These are phyloP conservation scores for Stigmatopora argus DNA, from an alignment of 2,113 vertebrate species.

Conservation along the genomic window DNA sequence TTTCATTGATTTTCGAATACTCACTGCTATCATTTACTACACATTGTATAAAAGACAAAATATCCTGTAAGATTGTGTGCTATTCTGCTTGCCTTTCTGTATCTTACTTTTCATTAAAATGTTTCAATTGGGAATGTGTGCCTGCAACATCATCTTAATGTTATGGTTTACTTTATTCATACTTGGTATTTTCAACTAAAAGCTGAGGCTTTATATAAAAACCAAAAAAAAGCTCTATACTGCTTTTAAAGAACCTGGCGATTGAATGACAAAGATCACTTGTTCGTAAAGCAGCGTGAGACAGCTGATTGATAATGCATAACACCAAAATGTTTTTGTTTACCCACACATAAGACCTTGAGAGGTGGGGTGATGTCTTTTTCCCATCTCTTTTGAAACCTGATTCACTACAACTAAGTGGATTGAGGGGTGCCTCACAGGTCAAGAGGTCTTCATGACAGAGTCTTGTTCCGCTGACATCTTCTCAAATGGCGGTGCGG, in stretches of 20 bases:
- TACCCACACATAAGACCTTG: slow-evolving; percentile 46
- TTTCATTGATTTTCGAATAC: no score
- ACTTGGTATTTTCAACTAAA: neutral
- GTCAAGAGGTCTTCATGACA: slow-evolving; percentile 28
- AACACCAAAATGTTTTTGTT: slow-evolving; percentile 53
- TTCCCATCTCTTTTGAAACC: slow-evolving; percentile 42
- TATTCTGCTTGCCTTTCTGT: no score
- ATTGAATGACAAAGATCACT: slow-evolving; percentile 64
- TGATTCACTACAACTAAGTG: slow-evolving; percentile 36
- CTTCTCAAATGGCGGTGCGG: slow-evolving; percentile 7
- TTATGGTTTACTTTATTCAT: neutral
- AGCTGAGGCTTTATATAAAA: neutral
- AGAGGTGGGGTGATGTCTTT: slow-evolving; percentile 27
- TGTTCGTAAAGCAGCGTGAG: slow-evolving; percentile 54
- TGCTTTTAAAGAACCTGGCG: slow-evolving; percentile 60
- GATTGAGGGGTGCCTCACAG: slow-evolving; percentile 18
- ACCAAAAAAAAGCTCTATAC: slow-evolving; percentile 28
- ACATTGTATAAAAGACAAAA: no score
- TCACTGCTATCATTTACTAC: no score
- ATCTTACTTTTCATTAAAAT: no score
- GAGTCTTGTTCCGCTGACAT: slow-evolving; percentile 26
- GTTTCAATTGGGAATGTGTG: neutral
- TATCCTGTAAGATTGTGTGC: no score
- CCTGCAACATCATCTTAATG: neutral
- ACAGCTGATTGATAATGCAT: slow-evolving; percentile 60